phyloP scores from a whole-genome alignment of 2,888 invertebrate genomes.

The Dasypogon diadema region DNA sequence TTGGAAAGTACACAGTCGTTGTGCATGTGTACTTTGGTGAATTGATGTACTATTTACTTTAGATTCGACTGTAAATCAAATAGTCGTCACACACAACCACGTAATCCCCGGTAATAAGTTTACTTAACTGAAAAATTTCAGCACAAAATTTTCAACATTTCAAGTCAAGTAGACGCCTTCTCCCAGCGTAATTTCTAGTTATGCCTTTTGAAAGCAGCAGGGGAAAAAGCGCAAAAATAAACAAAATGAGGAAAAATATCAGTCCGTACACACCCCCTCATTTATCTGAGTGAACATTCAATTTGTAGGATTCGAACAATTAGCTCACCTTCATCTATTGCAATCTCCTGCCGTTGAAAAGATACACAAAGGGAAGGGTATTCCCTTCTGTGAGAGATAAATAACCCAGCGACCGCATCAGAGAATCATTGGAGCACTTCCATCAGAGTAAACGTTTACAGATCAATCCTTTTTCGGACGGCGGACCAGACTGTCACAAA shows the following conservation, averaged over 20 bases:
- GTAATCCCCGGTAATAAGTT: constrained; percentile 20
- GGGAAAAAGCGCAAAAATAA: not conserved
- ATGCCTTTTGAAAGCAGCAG: too few species aligned
- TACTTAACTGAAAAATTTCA: not conserved
- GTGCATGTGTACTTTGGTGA: constrained; percentile 2
- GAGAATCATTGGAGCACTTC: not conserved
- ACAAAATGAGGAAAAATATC: too few species aligned
- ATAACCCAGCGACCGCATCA: not conserved
- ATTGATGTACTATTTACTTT: constrained; percentile 8
- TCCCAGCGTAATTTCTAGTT: too few species aligned
- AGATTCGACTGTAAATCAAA: constrained; percentile 12
- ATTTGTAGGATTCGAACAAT: not conserved
- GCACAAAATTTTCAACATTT: not conserved
- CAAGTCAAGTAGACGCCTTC: not conserved
- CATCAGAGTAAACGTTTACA: not conserved
- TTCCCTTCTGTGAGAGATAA: not conserved
- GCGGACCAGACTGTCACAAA: not conserved
- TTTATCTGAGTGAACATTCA: not conserved
- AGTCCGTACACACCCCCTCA: too few species aligned
- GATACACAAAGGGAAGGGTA: not conserved
- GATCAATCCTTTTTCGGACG: constrained; percentile 6
- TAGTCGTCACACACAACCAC: not conserved
- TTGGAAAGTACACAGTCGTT: not conserved
- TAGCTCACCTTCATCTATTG: not conserved
- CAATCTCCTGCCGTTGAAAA: not conserved